Percentiles rank a stretch among this genome's conserved stretches.
Evolutionary conservation across 2,797 vertebrate genomes (phyloP).

Genomic region (Rhinichthys osculus): DNA sequence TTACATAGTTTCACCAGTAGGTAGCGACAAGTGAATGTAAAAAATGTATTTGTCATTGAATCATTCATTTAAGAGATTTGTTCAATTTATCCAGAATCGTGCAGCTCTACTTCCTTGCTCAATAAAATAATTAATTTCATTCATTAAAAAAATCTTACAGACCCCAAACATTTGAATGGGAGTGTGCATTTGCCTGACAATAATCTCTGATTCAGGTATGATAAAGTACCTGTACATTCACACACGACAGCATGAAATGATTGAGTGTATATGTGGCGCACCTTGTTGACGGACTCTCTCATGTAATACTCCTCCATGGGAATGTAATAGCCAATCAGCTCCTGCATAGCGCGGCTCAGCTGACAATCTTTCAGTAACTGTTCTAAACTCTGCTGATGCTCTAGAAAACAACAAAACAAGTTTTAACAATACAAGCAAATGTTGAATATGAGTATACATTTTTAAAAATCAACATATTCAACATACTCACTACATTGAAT

Average conservation of each 20-base stretch:
- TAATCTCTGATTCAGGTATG: background rate
- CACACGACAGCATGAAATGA: background rate
- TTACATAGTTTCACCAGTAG: no score
- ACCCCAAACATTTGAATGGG: background rate
- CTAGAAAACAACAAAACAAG: constrained; percentile 64
- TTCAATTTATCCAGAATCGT: no score
- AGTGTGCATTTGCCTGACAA: background rate
- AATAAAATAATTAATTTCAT: background rate
- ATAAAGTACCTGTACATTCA: background rate
- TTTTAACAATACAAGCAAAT: background rate
- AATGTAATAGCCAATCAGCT: constrained; percentile 95
- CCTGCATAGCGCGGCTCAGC: constrained; percentile 93
- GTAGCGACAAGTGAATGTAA: no score
- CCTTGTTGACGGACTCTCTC: constrained; percentile 98
- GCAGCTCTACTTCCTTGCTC: background rate
- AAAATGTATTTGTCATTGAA: no score
- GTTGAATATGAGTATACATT: background rate
- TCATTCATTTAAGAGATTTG: no score
- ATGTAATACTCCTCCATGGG: constrained; percentile 99
- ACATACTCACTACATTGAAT: no score
- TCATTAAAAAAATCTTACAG: background rate
- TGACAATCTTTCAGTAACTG: constrained; percentile 92
- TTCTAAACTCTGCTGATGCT: constrained; percentile 92
- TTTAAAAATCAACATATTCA: background rate
- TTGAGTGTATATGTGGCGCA: constrained; percentile 56